Evolutionary conservation across 2,797 vertebrate species (phyloP).

Genomic region (Etheostoma nigrum): DNA sequence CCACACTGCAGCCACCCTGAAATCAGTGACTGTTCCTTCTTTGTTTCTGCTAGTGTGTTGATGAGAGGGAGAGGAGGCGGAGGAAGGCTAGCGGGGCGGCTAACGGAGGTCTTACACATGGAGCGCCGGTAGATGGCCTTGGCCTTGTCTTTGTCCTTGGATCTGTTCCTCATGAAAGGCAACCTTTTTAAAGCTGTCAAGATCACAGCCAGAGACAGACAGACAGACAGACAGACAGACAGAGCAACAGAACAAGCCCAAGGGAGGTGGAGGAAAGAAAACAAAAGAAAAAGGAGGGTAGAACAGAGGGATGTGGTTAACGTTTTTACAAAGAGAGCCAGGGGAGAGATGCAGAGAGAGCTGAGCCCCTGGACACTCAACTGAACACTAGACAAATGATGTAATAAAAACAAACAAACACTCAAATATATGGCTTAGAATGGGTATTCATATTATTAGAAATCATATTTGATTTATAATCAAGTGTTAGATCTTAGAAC

Average conservation of each 20-base stretch:
- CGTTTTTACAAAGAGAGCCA: constrained; percentile 85
- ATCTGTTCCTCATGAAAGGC: constrained; percentile 99
- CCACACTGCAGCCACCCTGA: constrained; percentile 32
- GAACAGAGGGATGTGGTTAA: constrained; percentile 95
- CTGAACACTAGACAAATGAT: constrained; percentile 67
- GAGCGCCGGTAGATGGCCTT: constrained; percentile 99
- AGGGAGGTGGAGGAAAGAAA: constrained; percentile 51
- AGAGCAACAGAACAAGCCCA: constrained; percentile 56
- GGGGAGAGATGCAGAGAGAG: constrained; percentile 80
- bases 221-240: constrained; percentile 34
- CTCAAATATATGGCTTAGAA: neutral
- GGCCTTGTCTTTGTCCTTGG: constrained; percentile 99
- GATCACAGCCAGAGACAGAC: constrained; percentile 82
- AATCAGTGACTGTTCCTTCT: constrained; percentile 68
- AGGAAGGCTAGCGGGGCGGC: constrained; percentile 74
- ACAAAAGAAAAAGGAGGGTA: constrained; percentile 83
- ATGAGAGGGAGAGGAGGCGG: constrained; percentile 79
- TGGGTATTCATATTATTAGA: neutral
- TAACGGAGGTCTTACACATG: constrained; percentile 98
- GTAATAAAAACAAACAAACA: constrained; percentile 52
- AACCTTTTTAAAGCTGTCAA: constrained; percentile 98
- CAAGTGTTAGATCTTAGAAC: constrained; percentile 1
- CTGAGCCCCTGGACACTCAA: constrained; percentile 83
- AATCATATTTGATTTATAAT: neutral
- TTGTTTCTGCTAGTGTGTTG: constrained; percentile 53